A percentile compares a stretch with the other conserved stretches of the same genome.
These are phyloP conservation scores for Rynchops niger DNA, from an alignment of 2,113 vertebrate genomes.

Conservation along the genomic window DNA sequence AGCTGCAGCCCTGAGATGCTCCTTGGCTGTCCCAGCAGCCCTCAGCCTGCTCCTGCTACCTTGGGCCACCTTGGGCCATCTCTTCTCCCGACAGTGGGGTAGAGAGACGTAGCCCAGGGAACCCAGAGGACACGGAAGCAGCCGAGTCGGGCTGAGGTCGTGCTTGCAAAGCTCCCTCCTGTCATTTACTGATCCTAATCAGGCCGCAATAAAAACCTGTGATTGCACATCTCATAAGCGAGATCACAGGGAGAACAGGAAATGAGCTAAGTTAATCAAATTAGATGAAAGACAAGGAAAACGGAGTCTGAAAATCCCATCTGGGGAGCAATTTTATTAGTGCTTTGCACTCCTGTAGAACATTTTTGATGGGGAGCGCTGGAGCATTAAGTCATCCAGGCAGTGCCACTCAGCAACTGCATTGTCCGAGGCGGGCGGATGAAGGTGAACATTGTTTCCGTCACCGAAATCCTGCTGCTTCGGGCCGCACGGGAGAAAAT, in stretches of 20 bases:
- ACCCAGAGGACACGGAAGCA: not conserved
- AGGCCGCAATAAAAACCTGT: constrained; percentile 12
- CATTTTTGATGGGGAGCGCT: not conserved
- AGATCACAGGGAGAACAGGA: constrained; percentile 45
- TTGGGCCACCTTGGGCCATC: not conserved
- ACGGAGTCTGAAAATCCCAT: constrained; percentile 19
- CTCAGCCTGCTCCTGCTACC: not conserved
- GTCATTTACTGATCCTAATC: constrained; percentile 9
- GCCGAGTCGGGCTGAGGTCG: not conserved
- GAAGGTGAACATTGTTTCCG: not conserved
- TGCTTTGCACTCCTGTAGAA: not conserved
- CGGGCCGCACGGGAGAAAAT: not conserved
- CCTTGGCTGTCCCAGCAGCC: not conserved
- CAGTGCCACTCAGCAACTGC: not conserved
- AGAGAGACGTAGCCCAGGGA: rapidly evolving
- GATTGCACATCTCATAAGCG: not conserved
- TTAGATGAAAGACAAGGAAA: constrained; percentile 31
- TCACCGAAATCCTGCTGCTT: not conserved
- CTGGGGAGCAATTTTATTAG: constrained; percentile 36
- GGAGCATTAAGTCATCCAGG: not conserved
- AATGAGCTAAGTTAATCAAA: constrained; percentile 53
- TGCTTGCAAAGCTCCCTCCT: not conserved
- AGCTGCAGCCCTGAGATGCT: not conserved
- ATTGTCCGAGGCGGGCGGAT: rapidly evolving
- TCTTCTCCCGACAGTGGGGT: rapidly evolving